Conservation (phyloP, 2,797 vertebrate species). For the Borostomias antarcticus region DNA sequence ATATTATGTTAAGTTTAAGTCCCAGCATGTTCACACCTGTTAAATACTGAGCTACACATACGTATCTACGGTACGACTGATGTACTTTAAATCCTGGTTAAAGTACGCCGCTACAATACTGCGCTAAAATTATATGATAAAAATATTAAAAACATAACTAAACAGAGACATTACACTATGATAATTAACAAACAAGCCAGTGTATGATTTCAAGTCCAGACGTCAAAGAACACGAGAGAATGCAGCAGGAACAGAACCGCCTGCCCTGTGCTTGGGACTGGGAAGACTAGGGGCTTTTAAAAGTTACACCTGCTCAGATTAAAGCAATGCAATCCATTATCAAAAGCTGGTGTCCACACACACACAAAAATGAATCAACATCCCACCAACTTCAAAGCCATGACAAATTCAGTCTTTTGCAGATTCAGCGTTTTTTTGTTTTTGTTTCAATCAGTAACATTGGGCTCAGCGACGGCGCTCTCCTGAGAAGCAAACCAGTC, state of each 20-base stretch:
- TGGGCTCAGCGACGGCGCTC: slow-evolving; percentile 68
- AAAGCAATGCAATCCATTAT: slow-evolving; percentile 68
- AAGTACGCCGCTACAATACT: slow-evolving; percentile 68
- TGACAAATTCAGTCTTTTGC: slow-evolving; percentile 10
- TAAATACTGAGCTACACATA: slow-evolving; percentile 47
- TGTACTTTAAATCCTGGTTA: slow-evolving; percentile 43
- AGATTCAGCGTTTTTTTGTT: slow-evolving; percentile 60
- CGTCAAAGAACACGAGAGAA: slow-evolving; percentile 68
- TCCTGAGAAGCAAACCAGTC: slow-evolving; percentile 85
- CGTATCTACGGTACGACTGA: slow-evolving; percentile 68
- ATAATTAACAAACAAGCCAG: slow-evolving; percentile 66
- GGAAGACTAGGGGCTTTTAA: slow-evolving; percentile 63
- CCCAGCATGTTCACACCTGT: slow-evolving; percentile 49
- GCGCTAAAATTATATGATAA: slow-evolving; percentile 50
- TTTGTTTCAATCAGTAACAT: slow-evolving; percentile 73
- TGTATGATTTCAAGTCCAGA: slow-evolving; percentile 71
- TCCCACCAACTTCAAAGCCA: slow-evolving; percentile 35
- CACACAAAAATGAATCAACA: slow-evolving; percentile 33
- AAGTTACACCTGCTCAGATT: slow-evolving; percentile 59
- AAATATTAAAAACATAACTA: slow-evolving; percentile 57
- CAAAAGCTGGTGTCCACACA: slow-evolving; percentile 42
- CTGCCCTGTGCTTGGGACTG: slow-evolving; percentile 54
- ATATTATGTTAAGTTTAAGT: slow-evolving; percentile 4
- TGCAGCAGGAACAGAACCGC: slow-evolving; percentile 53
- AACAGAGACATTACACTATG: slow-evolving; percentile 50